Conservation (phyloP, 2,888 invertebrate species). For the Automeris io region DNA sequence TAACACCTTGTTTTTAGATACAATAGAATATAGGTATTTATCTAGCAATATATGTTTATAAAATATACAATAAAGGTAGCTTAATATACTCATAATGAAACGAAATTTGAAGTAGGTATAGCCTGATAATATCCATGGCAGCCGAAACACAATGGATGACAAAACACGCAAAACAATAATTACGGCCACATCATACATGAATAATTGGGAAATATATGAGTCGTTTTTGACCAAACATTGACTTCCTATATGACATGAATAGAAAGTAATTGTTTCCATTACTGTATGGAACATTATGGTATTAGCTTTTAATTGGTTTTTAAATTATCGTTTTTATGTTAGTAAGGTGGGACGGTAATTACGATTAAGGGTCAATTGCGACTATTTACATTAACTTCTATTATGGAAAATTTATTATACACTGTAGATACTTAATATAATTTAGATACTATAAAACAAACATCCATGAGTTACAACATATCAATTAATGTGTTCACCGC, state of each 20-base stretch:
- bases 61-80: slow-evolving; percentile 4
- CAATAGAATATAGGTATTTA: too few species aligned
- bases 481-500: too few species aligned
- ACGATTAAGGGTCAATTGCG: too few species aligned
- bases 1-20: too few species aligned
- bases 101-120: slow-evolving; percentile 39
- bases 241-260: neutral
- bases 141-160: slow-evolving; percentile 46
- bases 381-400: too few species aligned
- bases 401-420: too few species aligned
- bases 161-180: slow-evolving; percentile 61
- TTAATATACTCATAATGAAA: slow-evolving; percentile 25
- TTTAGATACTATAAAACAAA: too few species aligned
- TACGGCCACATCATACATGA: slow-evolving; percentile 47
- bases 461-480: too few species aligned
- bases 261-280: neutral
- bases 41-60: neutral
- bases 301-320: too few species aligned
- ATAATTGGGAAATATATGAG: slow-evolving; percentile 22
- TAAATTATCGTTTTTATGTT: too few species aligned
- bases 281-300: neutral
- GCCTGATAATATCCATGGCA: slow-evolving; percentile 49
- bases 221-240: neutral
- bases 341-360: too few species aligned
- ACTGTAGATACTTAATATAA: too few species aligned